Evolutionary conservation across 2,113 vertebrate genomes (phyloP), one percentile per base, ranked within the genome.

Genomic region (Antennarius striatus): DNA sequence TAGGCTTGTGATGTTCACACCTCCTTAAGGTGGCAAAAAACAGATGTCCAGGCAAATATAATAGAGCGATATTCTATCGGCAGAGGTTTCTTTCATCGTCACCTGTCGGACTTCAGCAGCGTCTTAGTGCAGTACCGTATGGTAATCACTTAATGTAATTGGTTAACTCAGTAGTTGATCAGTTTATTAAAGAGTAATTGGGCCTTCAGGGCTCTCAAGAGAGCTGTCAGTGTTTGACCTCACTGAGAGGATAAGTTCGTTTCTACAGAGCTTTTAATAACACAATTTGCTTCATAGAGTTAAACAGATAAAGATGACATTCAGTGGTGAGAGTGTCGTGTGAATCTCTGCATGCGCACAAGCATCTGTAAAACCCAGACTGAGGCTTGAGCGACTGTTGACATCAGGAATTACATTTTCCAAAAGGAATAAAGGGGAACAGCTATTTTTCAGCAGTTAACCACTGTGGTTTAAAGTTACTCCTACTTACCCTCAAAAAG

Each of bases 111-210:
- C 53, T 56, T 64, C 63, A 68, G 58, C 36, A 15, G 66, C 2
- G 11, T 58, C 62, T 62, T 49, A 9, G 73, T 13, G 7, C 68
- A 60, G 64, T 39, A 48, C 65, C 58, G 59, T 29, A 64, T 68
- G 22, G 54, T 78, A 84, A 86, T 82, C 53, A 77, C 68, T 88
- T 86, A 69, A 88, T 87, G 1, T 84, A 83, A 80, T 68, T 72
- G 69, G 75, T 77, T 84, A 83, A 85, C 75, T 86, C 80, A 48
- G 61, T 80, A 55, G 80, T 82, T 83, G 81, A 85, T 85, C 78
- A 77, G 73, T 78, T 83, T 73, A 88, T 90, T 86, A 81, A 83
- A 60, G 73, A 83, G 60, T 87, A 84, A 90, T 84, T 86, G 69
- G 55, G 65, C 72, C 72, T 72, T 14, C 29, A 67, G 16, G 64